Base-by-base conservation (phyloP, 2,888 invertebrate species). In the Tetrapedia diversipes region DNA sequence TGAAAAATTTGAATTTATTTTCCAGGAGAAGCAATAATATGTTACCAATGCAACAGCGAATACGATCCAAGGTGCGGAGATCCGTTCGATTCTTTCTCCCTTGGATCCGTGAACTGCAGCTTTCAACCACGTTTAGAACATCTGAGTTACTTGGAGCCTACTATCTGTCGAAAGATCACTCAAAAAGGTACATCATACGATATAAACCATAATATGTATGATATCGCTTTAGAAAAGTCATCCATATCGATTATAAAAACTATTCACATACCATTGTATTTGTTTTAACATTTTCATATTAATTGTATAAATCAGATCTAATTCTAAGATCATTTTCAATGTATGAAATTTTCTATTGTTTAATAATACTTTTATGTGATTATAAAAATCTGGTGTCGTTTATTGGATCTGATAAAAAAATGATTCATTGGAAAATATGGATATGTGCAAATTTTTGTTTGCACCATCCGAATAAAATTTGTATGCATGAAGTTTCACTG, bases 31-130 rank as follows among this genome's bases (percentile, higher is more conserved):
- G 93, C 95, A 77, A 94, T 97, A 78, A 93, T 94, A 86, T 98
- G 98, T 92, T 98, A 97, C 90, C 95, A 97, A 88, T 98, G 98
- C 92, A 98, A 98, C 93, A 98, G 98, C 75, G 96, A 95, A 79
- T 97, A 95, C 89, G 97, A 98, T 92, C 96, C 96, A 43, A 95
- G 97, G 84, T 98, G 98, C 88, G 97, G 96, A 0, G 97, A 97
- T 89, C 96, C 97, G 65, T 98, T 98, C 90, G 95, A 97, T 89
- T 94, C 96, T 27, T 97, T 95, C 92, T 96, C 96, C 60, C 94
- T 98, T 87, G 97, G 97, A 34, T 94, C 95, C 83, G 95, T 97
- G 32, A 96, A 97, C 91, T 98, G 98, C 92, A 95, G 96, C 66
- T 93, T 95, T 87, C 94, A 94, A 82, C 95, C 95, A 77, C 95